Percentiles rank a stretch among this genome's conserved stretches.
These are phyloP conservation scores for Aurelia sp. DNA, from an alignment of 30 jellyfish, hydroid and myxozoan genomes.

Conservation along the genomic window DNA sequence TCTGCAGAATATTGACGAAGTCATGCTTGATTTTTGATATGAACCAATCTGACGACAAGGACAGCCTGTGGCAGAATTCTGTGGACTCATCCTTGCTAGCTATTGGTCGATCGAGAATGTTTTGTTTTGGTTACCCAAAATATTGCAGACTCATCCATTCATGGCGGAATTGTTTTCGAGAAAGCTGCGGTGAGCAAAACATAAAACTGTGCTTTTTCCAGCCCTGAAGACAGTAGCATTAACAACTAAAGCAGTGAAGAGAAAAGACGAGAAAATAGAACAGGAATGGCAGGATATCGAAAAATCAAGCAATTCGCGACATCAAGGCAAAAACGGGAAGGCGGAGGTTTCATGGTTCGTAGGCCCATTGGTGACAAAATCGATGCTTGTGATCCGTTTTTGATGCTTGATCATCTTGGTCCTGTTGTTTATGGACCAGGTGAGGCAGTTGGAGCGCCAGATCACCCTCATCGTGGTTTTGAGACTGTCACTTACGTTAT, in stretches of 20 bases:
- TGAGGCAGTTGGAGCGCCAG: conserved; percentile 99
- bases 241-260: too few species aligned
- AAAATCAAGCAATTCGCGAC: conserved; percentile 72
- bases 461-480: conserved; percentile 99
- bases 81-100: too few species aligned
- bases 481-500: conserved; percentile 93
- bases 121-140: too few species aligned
- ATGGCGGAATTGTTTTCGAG: not conserved
- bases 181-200: not conserved
- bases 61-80: too few species aligned
- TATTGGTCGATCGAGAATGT: too few species aligned
- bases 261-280: not conserved
- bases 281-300: conserved; percentile 38
- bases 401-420: conserved; percentile 94
- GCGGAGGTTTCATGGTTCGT: conserved; percentile 97
- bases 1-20: too few species aligned
- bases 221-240: too few species aligned
- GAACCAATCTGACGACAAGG: too few species aligned
- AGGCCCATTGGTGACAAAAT: conserved; percentile 96
- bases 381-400: conserved; percentile 88
- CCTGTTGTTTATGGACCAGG: conserved; percentile 97
- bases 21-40: too few species aligned
- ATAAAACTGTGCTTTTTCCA: too few species aligned
- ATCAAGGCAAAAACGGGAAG: conserved; percentile 89
- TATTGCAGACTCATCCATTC: too few species aligned